Evolutionary conservation across 1,140 invertebrate genomes (phyloP).

Genomic region (Drosophila sulfurigaster): DNA sequence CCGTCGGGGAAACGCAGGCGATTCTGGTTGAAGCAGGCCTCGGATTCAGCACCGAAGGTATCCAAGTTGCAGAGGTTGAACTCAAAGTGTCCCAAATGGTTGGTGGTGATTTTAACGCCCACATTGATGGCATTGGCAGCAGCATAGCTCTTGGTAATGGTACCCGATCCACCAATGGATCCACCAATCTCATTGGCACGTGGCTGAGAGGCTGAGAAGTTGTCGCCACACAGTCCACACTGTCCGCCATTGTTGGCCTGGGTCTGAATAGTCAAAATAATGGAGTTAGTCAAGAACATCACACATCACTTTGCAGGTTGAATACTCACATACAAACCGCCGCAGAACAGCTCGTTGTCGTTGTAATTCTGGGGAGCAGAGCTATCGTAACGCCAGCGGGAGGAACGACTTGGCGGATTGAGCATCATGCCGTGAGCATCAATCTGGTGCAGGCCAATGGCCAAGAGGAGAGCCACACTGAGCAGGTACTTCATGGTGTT

Average conservation of each 20-base stretch:
- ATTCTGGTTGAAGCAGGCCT: slow-evolving; percentile 87
- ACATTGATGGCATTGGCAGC: slow-evolving; percentile 78
- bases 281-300: not conserved
- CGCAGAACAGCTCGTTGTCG: slow-evolving; percentile 90
- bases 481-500: slow-evolving; percentile 65
- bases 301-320: not conserved
- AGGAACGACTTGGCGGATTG: slow-evolving; percentile 88
- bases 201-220: slow-evolving; percentile 85
- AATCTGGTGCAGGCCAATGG: slow-evolving; percentile 66
- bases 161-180: slow-evolving; percentile 86
- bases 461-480: slow-evolving; percentile 63
- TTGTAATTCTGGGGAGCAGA: slow-evolving; percentile 87
- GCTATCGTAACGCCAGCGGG: slow-evolving; percentile 88
- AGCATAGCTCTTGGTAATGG: slow-evolving; percentile 85
- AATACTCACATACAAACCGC: slow-evolving; percentile 87
- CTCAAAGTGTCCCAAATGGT: slow-evolving; percentile 86
- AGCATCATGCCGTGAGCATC: slow-evolving; percentile 89
- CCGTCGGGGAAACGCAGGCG: slow-evolving; percentile 85
- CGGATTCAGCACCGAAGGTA: slow-evolving; percentile 85
- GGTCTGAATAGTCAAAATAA: slow-evolving; percentile 31
- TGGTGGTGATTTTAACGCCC: slow-evolving; percentile 86
- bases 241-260: slow-evolving; percentile 85
- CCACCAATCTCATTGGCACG: slow-evolving; percentile 89
- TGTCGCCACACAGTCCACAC: slow-evolving; percentile 88
- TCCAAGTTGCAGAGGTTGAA: slow-evolving; percentile 87